A percentile compares a stretch with the other conserved stretches of the same genome.
phyloP scores from a whole-genome alignment of 2,888 invertebrate genomes.

The Onthophagus sagittarius region DNA sequence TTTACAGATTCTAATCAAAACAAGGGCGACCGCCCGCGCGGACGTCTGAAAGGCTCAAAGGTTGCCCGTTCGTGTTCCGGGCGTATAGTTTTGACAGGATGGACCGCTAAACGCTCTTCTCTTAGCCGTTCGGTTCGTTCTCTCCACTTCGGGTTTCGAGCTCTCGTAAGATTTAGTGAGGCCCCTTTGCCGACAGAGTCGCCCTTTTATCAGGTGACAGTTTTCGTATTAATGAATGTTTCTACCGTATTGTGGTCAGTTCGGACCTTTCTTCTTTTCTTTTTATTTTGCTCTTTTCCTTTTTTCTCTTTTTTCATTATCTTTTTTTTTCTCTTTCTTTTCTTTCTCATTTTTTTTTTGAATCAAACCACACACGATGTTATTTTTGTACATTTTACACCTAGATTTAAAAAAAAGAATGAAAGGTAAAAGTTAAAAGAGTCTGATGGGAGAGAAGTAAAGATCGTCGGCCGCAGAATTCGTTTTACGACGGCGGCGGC shows the following conservation, averaged over 20 bases:
- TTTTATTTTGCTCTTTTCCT: background rate
- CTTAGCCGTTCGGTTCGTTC: constrained; percentile 19
- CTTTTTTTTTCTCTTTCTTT: background rate
- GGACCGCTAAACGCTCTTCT: constrained; percentile 23
- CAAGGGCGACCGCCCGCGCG: constrained; percentile 42
- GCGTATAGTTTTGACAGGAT: constrained; percentile 21
- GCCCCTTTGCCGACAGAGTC: constrained; percentile 44
- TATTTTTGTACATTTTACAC: background rate
- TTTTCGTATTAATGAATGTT: constrained; percentile 47
- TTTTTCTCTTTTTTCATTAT: background rate
- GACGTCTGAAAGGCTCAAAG: constrained; percentile 29
- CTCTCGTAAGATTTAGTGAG: constrained; percentile 42
- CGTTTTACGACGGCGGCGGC: background rate
- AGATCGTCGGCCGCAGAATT: background rate
- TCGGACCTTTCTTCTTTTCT: constrained; percentile 40
- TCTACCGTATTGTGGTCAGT: constrained; percentile 22
- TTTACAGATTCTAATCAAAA: constrained; percentile 46
- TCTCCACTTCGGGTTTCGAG: constrained; percentile 24
- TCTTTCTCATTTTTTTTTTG: background rate
- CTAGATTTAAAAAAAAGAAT: too few species aligned
- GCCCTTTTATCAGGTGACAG: constrained; percentile 47
- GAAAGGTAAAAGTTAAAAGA: background rate
- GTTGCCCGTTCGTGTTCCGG: constrained; percentile 19
- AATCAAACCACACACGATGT: constrained; percentile 9
- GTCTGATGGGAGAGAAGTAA: background rate